phyloP scores from a whole-genome alignment of 2,797 vertebrate genomes.

The Sylvia borin region DNA sequence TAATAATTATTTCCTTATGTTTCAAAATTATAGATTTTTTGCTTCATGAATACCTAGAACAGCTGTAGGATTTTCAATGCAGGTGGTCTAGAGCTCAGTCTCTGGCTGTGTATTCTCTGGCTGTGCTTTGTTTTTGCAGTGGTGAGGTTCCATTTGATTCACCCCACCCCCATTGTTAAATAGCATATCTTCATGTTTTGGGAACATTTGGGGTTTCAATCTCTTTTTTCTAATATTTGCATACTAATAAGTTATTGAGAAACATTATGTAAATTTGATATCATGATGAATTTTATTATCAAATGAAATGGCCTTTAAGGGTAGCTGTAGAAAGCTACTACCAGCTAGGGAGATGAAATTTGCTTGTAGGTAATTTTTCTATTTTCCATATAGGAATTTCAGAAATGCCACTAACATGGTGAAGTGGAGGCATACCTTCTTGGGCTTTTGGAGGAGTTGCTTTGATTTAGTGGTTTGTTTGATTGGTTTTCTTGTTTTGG shows the following conservation, averaged over 20 bases:
- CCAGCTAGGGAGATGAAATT: background rate
- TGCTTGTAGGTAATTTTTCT: background rate
- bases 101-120: background rate
- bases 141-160: background rate
- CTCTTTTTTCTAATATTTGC: slow-evolving; percentile 58
- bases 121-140: background rate
- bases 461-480: background rate
- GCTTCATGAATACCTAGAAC: background rate
- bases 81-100: background rate
- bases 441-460: background rate
- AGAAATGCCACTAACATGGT: background rate
- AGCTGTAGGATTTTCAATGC: background rate
- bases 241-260: slow-evolving; percentile 76
- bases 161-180: background rate
- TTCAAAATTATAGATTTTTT: background rate
- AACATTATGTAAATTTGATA: slow-evolving; percentile 76
- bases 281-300: slow-evolving; percentile 72
- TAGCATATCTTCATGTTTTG: background rate
- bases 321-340: slow-evolving; percentile 60
- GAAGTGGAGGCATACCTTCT: background rate
- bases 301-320: slow-evolving; percentile 68
- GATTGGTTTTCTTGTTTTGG: background rate
- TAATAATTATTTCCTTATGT: background rate
- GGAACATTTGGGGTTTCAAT: slow-evolving; percentile 38
- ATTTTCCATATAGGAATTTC: background rate